Percentiles rank a stretch among this genome's conserved stretches.
phyloP scores from a whole-genome alignment of 2,113 vertebrate genomes.

The Alethe diademata region DNA sequence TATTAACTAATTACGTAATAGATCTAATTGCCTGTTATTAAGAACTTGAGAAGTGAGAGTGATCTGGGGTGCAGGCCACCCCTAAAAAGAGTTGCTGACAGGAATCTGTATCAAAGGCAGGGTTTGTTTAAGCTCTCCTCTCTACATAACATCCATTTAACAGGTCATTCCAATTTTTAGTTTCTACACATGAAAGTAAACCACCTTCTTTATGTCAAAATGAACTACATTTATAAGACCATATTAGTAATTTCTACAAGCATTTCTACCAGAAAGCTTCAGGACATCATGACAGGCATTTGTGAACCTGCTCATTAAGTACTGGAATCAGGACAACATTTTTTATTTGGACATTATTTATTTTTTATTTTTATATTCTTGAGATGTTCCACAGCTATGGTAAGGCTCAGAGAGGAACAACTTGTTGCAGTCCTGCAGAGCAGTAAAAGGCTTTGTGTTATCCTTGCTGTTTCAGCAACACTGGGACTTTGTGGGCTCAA shows the following conservation, averaged over 20 bases:
- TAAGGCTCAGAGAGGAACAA: neutral
- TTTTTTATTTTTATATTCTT: neutral
- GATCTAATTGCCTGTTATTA: neutral
- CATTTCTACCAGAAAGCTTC: neutral
- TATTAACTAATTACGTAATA: neutral
- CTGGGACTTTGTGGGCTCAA: neutral
- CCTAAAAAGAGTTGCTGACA: neutral
- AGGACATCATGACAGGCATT: neutral
- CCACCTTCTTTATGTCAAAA: neutral
- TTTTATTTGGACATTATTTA: neutral
- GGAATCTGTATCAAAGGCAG: neutral
- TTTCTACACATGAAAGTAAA: neutral
- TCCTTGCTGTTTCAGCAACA: neutral
- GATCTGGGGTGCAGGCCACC: neutral
- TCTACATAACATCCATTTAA: neutral
- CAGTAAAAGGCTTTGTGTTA: neutral
- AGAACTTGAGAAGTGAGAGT: neutral
- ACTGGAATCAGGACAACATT: neutral
- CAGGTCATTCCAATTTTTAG: neutral
- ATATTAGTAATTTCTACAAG: neutral
- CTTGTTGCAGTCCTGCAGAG: neutral
- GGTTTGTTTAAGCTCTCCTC: neutral
- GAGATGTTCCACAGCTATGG: neutral
- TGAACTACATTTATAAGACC: neutral
- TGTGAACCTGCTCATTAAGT: neutral